Evolutionary conservation across 2,113 vertebrate genomes (phyloP).

Genomic region (mouse (Mus musculus)): GRCm39 chr13:83611501-83612000

Average conservation of each 20-base stretch:
- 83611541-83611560: not conserved
- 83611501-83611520: not conserved
- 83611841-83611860: constrained; percentile 25
- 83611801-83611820: not conserved
- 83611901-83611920: not conserved
- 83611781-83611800: constrained; percentile 4
- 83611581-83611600: not conserved
- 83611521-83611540: constrained; percentile 1
- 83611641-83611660: not conserved
- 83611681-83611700: constrained; percentile 5
- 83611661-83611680: constrained; percentile 31
- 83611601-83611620: not conserved
- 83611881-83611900: not conserved
- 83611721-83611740: not conserved
- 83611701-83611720: constrained; percentile 22
- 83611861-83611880: constrained; percentile 16
- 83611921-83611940: not conserved
- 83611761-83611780: not conserved
- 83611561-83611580: not conserved
- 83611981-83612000: not conserved
- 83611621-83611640: not conserved
- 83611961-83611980: too few relatives aligned
- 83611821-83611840: not conserved
- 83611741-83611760: not conserved
- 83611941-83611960: not conserved